These are phyloP conservation scores for Reticulitermes speratus DNA, from an alignment of 1,140 invertebrate species.

Conservation along the genomic window DNA sequence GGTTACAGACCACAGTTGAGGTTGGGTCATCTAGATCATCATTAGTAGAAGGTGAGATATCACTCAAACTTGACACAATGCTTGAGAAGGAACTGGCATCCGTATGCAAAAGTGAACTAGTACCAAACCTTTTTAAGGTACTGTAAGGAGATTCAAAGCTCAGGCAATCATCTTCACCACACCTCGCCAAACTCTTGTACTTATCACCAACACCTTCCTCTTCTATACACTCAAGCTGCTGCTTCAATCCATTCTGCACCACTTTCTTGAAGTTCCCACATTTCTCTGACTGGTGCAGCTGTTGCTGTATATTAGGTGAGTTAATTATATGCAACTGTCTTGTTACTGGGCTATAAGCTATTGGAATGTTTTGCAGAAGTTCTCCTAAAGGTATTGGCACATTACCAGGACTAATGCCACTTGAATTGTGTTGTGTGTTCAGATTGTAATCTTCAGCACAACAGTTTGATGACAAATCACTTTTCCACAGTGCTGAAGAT, in stretches of 20 bases:
- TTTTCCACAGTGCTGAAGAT: neutral
- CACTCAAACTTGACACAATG: slow-evolving; percentile 42
- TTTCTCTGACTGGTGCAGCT: neutral
- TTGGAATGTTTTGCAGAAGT: slow-evolving; percentile 42
- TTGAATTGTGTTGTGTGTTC: slow-evolving; percentile 9
- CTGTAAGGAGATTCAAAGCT: slow-evolving; percentile 34
- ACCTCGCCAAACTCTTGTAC: neutral
- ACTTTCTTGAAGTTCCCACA: neutral
- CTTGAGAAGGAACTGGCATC: slow-evolving; percentile 51
- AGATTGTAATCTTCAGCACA: neutral
- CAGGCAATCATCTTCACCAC: slow-evolving; percentile 34
- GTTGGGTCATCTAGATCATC: slow-evolving; percentile 32
- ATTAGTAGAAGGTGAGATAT: slow-evolving; percentile 38
- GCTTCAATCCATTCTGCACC: neutral
- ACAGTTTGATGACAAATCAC: slow-evolving; percentile 7
- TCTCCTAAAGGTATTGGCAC: slow-evolving; percentile 38
- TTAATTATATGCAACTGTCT: slow-evolving; percentile 45
- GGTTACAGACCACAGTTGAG: slow-evolving; percentile 35
- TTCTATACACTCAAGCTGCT: slow-evolving; percentile 21
- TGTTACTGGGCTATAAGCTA: slow-evolving; percentile 46
- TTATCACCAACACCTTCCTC: slow-evolving; percentile 25
- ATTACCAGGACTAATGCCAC: neutral
- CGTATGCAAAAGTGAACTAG: slow-evolving; percentile 40
- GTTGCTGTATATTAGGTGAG: neutral
- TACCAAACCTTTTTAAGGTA: slow-evolving; percentile 37